A percentile compares a stretch with the other conserved stretches of the same genome.
These are phyloP conservation scores for Drosophila nigrodunni DNA, from an alignment of 1,140 invertebrate species.

Conservation along the genomic window DNA sequence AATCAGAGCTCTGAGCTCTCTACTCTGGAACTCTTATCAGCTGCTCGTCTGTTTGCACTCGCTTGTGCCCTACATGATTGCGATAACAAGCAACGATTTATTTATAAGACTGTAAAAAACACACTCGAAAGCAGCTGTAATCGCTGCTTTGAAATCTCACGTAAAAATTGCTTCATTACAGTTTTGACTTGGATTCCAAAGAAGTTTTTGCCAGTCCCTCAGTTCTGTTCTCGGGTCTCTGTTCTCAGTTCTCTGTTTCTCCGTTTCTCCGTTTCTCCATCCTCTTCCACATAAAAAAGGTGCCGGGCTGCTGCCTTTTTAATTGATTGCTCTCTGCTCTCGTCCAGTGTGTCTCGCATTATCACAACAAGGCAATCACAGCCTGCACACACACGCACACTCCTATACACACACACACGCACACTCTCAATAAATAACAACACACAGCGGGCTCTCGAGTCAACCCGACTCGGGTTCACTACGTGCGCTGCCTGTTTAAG, in stretches of 20 bases:
- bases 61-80: slow-evolving; percentile 37
- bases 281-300: slow-evolving; percentile 15
- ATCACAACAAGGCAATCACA: slow-evolving; percentile 76
- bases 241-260: background rate
- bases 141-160: slow-evolving; percentile 69
- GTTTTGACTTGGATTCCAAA: slow-evolving; percentile 50
- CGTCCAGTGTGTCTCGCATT: slow-evolving; percentile 70
- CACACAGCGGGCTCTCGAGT: slow-evolving; percentile 58
- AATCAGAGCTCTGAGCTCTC: slow-evolving; percentile 56
- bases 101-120: slow-evolving; percentile 35
- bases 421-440: slow-evolving; percentile 72
- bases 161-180: slow-evolving; percentile 80
- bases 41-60: slow-evolving; percentile 38
- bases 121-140: slow-evolving; percentile 43
- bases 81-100: slow-evolving; percentile 54
- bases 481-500: slow-evolving; percentile 67
- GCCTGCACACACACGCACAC: slow-evolving; percentile 47
- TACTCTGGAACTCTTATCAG: slow-evolving; percentile 60
- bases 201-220: slow-evolving; percentile 59
- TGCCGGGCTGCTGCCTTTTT: slow-evolving; percentile 72
- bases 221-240: background rate
- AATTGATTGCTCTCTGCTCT: slow-evolving; percentile 75
- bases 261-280: no score
- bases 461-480: slow-evolving; percentile 51
- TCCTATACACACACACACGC: slow-evolving; percentile 40